phyloP scores from a whole-genome alignment of 1,140 invertebrate species.

The Littorina saxatilis region DNA sequence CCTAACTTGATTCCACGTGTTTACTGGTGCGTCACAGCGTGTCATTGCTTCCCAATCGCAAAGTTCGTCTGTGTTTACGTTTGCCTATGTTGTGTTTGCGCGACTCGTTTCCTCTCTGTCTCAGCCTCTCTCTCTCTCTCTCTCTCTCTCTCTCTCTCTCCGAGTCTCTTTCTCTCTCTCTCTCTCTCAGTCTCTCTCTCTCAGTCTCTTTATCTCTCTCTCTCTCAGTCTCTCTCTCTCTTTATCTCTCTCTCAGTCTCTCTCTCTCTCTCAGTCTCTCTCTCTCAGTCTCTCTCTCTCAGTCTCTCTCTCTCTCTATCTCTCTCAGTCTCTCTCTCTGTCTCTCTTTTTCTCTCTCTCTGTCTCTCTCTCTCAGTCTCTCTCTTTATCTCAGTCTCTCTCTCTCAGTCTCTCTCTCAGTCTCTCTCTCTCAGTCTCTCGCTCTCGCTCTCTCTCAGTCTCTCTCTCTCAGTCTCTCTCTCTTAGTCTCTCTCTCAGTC shows the following conservation, averaged over 20 bases:
- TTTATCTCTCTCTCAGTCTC: no score
- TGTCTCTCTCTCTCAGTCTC: no score
- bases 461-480: background rate
- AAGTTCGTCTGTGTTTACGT: background rate
- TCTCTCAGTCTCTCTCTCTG: no score
- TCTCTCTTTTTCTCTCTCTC: no score
- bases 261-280: background rate
- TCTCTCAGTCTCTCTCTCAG: background rate
- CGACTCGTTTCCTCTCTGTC: background rate
- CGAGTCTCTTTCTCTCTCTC: no score
- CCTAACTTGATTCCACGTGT: background rate
- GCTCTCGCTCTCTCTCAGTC: background rate
- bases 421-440: background rate
- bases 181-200: background rate
- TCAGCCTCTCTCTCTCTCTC: no score
- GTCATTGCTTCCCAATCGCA: no score
- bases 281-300: background rate
- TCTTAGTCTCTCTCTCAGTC: background rate
- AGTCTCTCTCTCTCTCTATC: background rate
- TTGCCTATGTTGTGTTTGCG: background rate
- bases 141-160: no score
- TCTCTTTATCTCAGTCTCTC: no score
- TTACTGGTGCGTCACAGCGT: no score
- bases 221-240: no score
- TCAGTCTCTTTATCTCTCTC: no score